Evolutionary conservation across 2,113 vertebrate genomes (phyloP).

Genomic region (Herpetotheres cachinnans): DNA sequence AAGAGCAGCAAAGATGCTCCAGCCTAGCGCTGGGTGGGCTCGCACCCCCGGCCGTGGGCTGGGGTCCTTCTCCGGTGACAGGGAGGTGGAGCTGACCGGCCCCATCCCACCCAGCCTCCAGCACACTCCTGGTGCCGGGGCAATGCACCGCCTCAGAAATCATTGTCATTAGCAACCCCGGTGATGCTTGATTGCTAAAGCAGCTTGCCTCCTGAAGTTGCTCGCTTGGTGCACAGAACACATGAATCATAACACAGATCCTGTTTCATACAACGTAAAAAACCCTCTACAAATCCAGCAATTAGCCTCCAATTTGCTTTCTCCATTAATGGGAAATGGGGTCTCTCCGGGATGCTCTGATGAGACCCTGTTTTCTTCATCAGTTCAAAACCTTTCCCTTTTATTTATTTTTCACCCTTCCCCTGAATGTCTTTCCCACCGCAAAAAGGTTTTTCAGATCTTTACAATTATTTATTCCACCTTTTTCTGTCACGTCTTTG

Average conservation of each 20-base stretch:
- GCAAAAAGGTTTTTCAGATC: not conserved
- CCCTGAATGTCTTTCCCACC: not conserved
- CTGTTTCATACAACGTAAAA: not conserved
- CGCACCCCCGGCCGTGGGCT: fast-evolving
- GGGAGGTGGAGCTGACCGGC: not conserved
- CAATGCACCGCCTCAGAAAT: not conserved
- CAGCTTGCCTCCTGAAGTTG: not conserved
- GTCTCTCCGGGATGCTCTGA: not conserved
- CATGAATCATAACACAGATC: slow-evolving; percentile 28
- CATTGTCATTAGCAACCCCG: not conserved
- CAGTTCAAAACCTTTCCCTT: slow-evolving; percentile 10
- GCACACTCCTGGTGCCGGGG: fast-evolving
- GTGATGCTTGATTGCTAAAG: not conserved
- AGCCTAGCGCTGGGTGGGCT: not conserved
- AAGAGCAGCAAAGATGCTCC: not conserved
- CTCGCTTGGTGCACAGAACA: not conserved
- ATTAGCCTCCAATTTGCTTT: slow-evolving; percentile 62
- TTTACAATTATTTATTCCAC: slow-evolving; percentile 27
- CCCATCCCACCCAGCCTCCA: not conserved
- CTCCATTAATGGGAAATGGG: slow-evolving; percentile 14
- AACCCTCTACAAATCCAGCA: slow-evolving; percentile 36
- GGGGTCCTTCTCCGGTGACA: fast-evolving
- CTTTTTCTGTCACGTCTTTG: slow-evolving; percentile 16
- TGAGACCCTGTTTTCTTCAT: slow-evolving; percentile 20
- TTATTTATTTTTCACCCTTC: not conserved